A percentile compares a stretch with the other conserved stretches of the same genome.
These are phyloP conservation scores for Xestia ashworthii DNA, from an alignment of 2,888 invertebrate species.

Conservation along the genomic window DNA sequence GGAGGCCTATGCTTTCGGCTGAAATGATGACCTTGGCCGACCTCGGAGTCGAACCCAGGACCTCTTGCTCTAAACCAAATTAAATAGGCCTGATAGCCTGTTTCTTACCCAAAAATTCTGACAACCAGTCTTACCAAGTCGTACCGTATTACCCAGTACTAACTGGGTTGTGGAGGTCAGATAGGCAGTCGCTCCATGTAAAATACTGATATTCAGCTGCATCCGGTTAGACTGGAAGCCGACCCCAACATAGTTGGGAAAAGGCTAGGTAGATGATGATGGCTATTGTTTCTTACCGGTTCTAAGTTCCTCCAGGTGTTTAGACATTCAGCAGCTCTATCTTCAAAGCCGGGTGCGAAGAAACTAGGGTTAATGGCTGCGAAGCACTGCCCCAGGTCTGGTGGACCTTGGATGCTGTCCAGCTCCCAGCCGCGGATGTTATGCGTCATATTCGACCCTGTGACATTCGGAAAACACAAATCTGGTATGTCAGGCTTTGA, in stretches of 20 bases:
- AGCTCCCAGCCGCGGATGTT: conserved; percentile 94
- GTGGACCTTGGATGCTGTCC: conserved; percentile 89
- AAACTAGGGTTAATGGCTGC: conserved; percentile 95
- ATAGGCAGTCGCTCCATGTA: too few species aligned
- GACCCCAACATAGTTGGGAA: too few species aligned
- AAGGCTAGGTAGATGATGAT: too few species aligned
- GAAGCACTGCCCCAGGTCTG: conserved; percentile 97
- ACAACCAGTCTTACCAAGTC: too few species aligned
- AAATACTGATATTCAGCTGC: too few species aligned
- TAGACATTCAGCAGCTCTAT: conserved; percentile 93
- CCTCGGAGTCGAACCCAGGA: background rate
- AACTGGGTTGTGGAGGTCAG: too few species aligned
- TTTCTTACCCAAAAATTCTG: conserved; percentile 77
- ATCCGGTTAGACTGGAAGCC: too few species aligned
- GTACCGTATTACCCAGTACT: too few species aligned
- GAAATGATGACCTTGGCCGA: too few species aligned
- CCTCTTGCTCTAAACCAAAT: background rate
- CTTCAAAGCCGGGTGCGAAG: conserved; percentile 95
- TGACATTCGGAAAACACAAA: background rate
- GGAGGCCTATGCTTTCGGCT: too few species aligned
- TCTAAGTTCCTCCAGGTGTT: conserved; percentile 92
- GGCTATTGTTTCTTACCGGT: conserved; percentile 86
- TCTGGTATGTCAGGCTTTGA: background rate
- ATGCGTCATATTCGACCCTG: conserved; percentile 92
- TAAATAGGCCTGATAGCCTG: background rate